phyloP scores from a whole-genome alignment of 2,113 vertebrate genomes.

The Plotosus lineatus region DNA sequence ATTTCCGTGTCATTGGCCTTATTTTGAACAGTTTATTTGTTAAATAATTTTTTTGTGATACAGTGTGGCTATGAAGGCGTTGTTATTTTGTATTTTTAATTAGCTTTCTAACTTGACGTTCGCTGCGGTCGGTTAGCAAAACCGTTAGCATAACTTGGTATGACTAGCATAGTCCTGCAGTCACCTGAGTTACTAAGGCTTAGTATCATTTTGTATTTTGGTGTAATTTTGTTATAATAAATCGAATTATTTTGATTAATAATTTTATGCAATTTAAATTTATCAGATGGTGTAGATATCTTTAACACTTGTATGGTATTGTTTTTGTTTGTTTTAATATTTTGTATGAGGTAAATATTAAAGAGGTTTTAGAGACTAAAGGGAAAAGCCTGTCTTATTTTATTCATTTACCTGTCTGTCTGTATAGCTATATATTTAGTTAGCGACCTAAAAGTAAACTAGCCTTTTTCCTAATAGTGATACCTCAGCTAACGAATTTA shows the following conservation, averaged over 20 bases:
- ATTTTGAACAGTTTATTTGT: not conserved
- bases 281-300: not conserved
- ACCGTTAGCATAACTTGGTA: not conserved
- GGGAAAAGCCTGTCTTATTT: too few species aligned
- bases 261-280: not conserved
- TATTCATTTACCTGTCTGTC: too few species aligned
- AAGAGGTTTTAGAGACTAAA: too few species aligned
- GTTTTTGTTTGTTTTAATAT: not conserved
- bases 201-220: too few species aligned
- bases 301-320: not conserved
- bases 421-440: too few species aligned
- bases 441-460: too few species aligned
- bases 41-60: not conserved
- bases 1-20: not conserved
- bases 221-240: too few species aligned
- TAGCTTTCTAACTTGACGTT: not conserved
- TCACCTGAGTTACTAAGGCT: not conserved
- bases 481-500: too few species aligned
- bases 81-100: not conserved
- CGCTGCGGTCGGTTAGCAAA: not conserved
- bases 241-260: too few species aligned
- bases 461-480: too few species aligned
- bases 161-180: not conserved
- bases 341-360: not conserved
- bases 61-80: not conserved